Evolutionary conservation across 1,140 invertebrate species (phyloP).

Genomic region (Heliconius himera): DNA sequence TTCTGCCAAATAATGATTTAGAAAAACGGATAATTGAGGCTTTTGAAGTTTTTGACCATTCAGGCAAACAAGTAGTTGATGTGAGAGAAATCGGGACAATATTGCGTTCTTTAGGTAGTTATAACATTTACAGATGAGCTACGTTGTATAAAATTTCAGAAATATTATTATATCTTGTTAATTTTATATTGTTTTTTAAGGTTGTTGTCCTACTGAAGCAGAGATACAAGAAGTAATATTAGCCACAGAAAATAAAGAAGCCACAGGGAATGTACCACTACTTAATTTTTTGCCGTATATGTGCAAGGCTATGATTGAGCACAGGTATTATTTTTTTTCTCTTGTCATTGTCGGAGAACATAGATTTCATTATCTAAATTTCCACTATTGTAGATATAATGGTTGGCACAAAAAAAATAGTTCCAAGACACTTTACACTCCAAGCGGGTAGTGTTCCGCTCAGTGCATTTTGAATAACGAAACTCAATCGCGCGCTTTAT

Average conservation of each 20-base stretch:
- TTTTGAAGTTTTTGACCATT: constrained; percentile 95
- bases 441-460: too few relatives aligned
- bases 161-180: neutral
- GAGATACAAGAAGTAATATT: constrained; percentile 93
- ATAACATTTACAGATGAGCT: neutral
- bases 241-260: constrained; percentile 89
- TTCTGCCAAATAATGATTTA: constrained; percentile 83
- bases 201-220: constrained; percentile 92
- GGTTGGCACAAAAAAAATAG: too few relatives aligned
- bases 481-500: too few relatives aligned
- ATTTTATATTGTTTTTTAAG: constrained; percentile 67
- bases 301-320: constrained; percentile 87
- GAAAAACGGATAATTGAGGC: constrained; percentile 91
- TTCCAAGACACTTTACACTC: too few relatives aligned
- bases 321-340: constrained; percentile 82
- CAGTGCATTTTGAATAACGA: too few relatives aligned
- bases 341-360: too few relatives aligned
- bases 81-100: constrained; percentile 94
- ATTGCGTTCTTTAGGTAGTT: constrained; percentile 87
- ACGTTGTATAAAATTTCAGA: too few relatives aligned
- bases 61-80: constrained; percentile 92
- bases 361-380: too few relatives aligned
- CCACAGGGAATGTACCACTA: constrained; percentile 86
- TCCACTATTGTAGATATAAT: too few relatives aligned
- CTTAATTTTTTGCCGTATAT: constrained; percentile 86